phyloP scores from a whole-genome alignment of 37 sponge, comb jelly and placozoan species.

The Geodia barretti region DNA sequence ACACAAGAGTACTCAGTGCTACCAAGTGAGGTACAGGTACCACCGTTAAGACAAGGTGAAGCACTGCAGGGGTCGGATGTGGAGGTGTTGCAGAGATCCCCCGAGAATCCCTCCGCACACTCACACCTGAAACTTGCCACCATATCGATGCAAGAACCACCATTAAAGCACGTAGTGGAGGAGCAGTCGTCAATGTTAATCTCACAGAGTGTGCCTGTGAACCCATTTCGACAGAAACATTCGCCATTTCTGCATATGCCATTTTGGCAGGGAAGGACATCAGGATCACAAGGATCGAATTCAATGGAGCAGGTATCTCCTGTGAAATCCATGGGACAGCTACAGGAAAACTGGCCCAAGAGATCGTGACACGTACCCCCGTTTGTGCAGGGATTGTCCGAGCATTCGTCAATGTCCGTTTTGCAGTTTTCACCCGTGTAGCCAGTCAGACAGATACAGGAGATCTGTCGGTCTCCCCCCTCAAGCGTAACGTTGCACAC shows the following conservation, averaged over 20 bases:
- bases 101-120: slow-evolving; percentile 42
- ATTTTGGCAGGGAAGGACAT: slow-evolving; percentile 38
- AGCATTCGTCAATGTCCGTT: slow-evolving; percentile 69
- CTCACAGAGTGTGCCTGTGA: slow-evolving; percentile 54
- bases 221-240: slow-evolving; percentile 64
- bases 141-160: slow-evolving; percentile 43
- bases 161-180: slow-evolving; percentile 24
- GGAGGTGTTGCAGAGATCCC: slow-evolving; percentile 20
- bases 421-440: slow-evolving; percentile 63
- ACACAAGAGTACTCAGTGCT: slow-evolving; percentile 32
- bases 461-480: neutral
- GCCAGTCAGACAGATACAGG: slow-evolving; percentile 68
- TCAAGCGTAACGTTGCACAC: slow-evolving; percentile 9
- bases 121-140: slow-evolving; percentile 44
- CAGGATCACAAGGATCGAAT: slow-evolving; percentile 32
- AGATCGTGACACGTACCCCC: slow-evolving; percentile 48
- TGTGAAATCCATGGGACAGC: slow-evolving; percentile 47
- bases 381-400: slow-evolving; percentile 52
- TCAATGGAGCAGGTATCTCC: slow-evolving; percentile 50
- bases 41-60: slow-evolving; percentile 71
- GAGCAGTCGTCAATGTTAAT: slow-evolving; percentile 49
- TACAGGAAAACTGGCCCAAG: slow-evolving; percentile 44
- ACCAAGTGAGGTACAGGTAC: slow-evolving; percentile 21
- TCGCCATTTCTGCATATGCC: slow-evolving; percentile 34
- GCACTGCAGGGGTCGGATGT: slow-evolving; percentile 20